These are phyloP conservation scores for Cydia splendana DNA, from an alignment of 1,140 invertebrate genomes.

Conservation along the genomic window DNA sequence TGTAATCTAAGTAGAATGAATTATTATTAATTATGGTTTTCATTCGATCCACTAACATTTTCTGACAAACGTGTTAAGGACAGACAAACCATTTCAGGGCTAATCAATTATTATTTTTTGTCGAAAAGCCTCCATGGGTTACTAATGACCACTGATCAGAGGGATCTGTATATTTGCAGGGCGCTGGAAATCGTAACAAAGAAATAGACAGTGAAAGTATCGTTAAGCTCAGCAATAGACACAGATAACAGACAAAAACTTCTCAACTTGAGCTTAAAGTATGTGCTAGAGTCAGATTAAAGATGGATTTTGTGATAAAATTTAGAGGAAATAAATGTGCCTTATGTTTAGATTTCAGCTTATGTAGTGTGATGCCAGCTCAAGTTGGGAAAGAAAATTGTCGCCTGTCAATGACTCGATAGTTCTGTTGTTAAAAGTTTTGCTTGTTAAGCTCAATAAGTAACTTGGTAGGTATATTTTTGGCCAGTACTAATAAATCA, in stretches of 20 bases:
- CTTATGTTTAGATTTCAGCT: background rate
- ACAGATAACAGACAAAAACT: slow-evolving; percentile 47
- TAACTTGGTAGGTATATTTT: background rate
- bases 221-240: slow-evolving; percentile 52
- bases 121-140: background rate
- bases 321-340: slow-evolving; percentile 2
- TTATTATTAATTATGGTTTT: background rate
- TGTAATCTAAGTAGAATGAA: background rate
- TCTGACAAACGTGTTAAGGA: background rate
- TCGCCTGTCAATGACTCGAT: slow-evolving; percentile 65
- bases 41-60: background rate
- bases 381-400: slow-evolving; percentile 67
- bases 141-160: slow-evolving; percentile 20
- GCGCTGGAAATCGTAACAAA: slow-evolving; percentile 38
- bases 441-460: background rate
- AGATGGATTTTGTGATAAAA: slow-evolving; percentile 33
- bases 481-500: slow-evolving; percentile 49
- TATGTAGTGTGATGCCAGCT: slow-evolving; percentile 49
- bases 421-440: background rate
- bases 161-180: slow-evolving; percentile 45
- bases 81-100: no score
- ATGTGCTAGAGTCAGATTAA: slow-evolving; percentile 43
- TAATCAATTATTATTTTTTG: background rate
- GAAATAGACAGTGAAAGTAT: slow-evolving; percentile 43
- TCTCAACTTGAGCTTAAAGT: slow-evolving; percentile 57